Conservation (phyloP, 2,113 vertebrate genomes). For the Chrysochloris asiatica region DNA sequence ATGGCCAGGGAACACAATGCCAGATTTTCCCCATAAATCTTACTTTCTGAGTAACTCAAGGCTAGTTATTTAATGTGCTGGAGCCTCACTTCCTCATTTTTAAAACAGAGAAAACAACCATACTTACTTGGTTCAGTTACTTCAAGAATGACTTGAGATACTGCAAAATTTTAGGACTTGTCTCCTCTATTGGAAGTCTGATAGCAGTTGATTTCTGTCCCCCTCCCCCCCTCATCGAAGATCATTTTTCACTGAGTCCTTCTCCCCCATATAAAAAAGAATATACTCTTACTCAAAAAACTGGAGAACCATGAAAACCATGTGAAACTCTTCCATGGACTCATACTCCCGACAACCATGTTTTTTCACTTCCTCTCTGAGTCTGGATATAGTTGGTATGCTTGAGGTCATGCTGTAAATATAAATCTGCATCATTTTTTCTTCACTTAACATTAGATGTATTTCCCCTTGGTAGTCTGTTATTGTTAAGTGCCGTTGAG, state of each 20-base stretch:
- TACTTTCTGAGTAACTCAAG: neutral
- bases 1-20: neutral
- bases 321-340: neutral
- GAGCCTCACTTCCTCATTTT: neutral
- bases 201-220: neutral
- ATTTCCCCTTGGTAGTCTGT: neutral
- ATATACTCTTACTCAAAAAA: neutral
- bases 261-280: neutral
- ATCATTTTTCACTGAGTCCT: neutral
- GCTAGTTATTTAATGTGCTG: neutral
- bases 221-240: neutral
- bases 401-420: neutral
- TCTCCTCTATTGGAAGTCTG: neutral
- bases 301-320: too few species aligned
- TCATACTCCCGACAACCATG: neutral
- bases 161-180: too few species aligned
- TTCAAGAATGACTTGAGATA: neutral
- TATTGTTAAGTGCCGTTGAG: too few species aligned
- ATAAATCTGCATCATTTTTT: neutral
- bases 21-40: neutral
- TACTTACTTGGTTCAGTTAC: neutral
- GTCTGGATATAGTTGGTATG: neutral
- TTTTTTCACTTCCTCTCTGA: neutral
- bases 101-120: neutral
- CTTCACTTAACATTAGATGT: neutral